These are phyloP conservation scores for Aradus depressus DNA, from an alignment of 2,888 invertebrate species.

Conservation along the genomic window DNA sequence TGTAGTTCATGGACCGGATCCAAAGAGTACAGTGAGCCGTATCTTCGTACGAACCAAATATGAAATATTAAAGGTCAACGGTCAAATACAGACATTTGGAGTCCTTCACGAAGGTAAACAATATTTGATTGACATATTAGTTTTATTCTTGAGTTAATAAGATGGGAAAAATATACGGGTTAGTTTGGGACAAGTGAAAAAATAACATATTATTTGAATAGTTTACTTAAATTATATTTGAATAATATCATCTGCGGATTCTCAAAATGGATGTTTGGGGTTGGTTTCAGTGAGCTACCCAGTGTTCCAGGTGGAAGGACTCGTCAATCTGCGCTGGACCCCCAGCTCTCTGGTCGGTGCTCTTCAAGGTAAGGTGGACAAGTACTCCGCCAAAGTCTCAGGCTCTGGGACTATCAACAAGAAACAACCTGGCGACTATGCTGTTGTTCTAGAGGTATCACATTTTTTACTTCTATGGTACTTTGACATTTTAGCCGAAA, in stretches of 20 bases:
- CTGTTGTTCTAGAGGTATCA: constrained; percentile 47
- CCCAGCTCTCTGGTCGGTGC: constrained; percentile 47
- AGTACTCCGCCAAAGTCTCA: constrained; percentile 41
- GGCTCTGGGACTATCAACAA: constrained; percentile 13
- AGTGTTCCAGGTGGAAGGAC: constrained; percentile 41
- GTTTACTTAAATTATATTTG: too few relatives aligned
- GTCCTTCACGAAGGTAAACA: constrained; percentile 27
- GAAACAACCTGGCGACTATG: constrained; percentile 42
- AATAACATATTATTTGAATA: background rate
- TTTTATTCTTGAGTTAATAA: background rate
- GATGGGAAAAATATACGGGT: background rate
- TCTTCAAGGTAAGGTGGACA: constrained; percentile 45
- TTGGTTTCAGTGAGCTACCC: constrained; percentile 43
- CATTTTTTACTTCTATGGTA: constrained; percentile 25
- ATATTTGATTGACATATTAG: constrained; percentile 27
- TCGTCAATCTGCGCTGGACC: constrained; percentile 47
- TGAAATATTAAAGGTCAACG: background rate
- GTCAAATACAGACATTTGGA: background rate
- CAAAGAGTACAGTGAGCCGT: constrained; percentile 45
- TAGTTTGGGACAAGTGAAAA: background rate
- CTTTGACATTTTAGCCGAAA: background rate
- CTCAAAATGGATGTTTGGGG: constrained; percentile 2
- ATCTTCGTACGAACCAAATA: constrained; percentile 37
- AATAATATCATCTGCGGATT: background rate
- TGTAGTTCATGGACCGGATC: constrained; percentile 50